Evolutionary conservation across 2,888 invertebrate genomes (phyloP).

Genomic region (Byasa hedistus): DNA sequence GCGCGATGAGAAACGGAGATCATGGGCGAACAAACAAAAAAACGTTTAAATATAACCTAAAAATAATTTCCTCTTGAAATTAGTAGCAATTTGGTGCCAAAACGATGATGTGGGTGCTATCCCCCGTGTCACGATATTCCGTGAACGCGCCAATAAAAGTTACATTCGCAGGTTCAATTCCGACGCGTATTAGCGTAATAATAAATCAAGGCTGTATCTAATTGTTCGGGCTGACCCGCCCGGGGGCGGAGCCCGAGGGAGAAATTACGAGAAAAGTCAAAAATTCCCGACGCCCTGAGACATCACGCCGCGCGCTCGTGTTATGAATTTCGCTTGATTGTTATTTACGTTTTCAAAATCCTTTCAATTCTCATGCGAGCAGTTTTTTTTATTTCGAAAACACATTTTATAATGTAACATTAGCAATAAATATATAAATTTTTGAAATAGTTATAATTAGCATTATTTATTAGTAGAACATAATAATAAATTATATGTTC

Average conservation of each 20-base stretch:
- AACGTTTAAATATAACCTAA: background rate
- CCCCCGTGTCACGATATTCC: conserved; percentile 28
- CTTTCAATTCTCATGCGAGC: background rate
- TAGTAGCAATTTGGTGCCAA: conserved; percentile 23
- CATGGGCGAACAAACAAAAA: background rate
- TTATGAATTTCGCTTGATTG: conserved; percentile 29
- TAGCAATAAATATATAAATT: background rate
- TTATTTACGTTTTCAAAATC: conserved; percentile 1
- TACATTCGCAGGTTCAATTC: conserved; percentile 33
- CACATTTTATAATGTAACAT: background rate
- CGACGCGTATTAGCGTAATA: conserved; percentile 30
- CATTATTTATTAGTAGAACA: background rate
- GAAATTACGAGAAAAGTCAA: conserved; percentile 34
- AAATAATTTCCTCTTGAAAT: conserved; percentile 7
- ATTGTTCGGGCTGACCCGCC: conserved; percentile 30
- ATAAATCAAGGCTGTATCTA: conserved; percentile 32
- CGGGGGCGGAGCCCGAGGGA: conserved; percentile 23
- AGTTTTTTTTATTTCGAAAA: background rate
- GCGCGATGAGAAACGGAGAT: background rate
- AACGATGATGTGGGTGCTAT: conserved; percentile 28
- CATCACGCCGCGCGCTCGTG: conserved; percentile 35
- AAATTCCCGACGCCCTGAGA: conserved; percentile 37
- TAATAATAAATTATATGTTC: background rate
- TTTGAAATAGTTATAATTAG: background rate
- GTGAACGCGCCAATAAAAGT: conserved; percentile 28